A percentile compares a stretch with the other conserved stretches of the same genome.
phyloP scores from a whole-genome alignment of 1,140 invertebrate species.

The Maniola jurtina region DNA sequence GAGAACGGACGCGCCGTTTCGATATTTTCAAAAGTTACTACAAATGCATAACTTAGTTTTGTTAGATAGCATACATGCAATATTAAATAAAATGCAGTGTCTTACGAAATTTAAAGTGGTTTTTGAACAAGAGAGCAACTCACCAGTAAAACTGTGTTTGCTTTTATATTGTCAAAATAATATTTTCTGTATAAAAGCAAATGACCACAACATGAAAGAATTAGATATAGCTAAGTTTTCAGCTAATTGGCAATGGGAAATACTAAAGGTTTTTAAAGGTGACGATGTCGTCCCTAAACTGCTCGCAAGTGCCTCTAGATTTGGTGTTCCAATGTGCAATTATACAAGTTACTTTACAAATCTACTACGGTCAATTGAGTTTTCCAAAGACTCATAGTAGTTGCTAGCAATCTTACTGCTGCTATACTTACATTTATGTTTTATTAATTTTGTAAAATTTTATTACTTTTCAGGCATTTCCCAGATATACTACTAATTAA shows the following conservation, averaged over 20 bases:
- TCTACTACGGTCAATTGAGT: constrained; percentile 49
- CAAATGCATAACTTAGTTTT: constrained; percentile 51
- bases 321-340: constrained; percentile 33
- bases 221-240: constrained; percentile 47
- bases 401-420: no score
- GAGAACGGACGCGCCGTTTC: constrained; percentile 53
- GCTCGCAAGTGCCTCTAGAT: constrained; percentile 45
- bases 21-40: constrained; percentile 55
- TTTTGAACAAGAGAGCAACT: constrained; percentile 47
- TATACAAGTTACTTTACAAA: constrained; percentile 45
- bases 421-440: background rate
- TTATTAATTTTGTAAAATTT: no score
- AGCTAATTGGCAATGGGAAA: constrained; percentile 70
- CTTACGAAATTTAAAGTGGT: constrained; percentile 62
- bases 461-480: no score
- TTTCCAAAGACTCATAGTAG: constrained; percentile 25
- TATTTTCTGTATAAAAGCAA: constrained; percentile 53
- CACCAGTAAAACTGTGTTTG: constrained; percentile 45
- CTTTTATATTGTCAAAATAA: constrained; percentile 42
- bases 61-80: constrained; percentile 27
- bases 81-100: constrained; percentile 32
- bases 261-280: constrained; percentile 52
- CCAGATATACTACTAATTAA: no score
- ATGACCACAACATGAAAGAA: constrained; percentile 34
- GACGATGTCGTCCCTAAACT: constrained; percentile 44